Evolutionary conservation across 2,113 vertebrate species (phyloP).

Genomic region (Clarias batrachus): DNA sequence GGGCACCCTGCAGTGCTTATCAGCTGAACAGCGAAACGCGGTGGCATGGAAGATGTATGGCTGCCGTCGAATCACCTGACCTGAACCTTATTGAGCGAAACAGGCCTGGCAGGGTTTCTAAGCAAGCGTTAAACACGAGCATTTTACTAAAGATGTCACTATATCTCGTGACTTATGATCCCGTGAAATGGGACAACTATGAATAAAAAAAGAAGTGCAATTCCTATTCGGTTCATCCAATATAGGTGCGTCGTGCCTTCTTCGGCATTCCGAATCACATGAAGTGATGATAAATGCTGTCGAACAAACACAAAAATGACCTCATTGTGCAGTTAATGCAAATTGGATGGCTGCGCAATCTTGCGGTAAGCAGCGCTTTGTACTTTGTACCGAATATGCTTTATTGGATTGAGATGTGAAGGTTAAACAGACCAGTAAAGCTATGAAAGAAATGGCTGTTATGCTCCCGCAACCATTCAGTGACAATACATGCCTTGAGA

Average conservation of each 20-base stretch:
- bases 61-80: not conserved
- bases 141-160: not conserved
- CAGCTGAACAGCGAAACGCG: not conserved
- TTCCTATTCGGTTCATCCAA: not conserved
- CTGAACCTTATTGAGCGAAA: not conserved
- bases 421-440: constrained; percentile 9
- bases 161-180: constrained; percentile 9
- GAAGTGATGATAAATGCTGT: constrained; percentile 2
- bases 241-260: not conserved
- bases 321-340: constrained; percentile 26
- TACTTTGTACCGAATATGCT: constrained; percentile 12
- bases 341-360: constrained; percentile 16
- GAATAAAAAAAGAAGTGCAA: constrained; percentile 2
- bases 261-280: constrained; percentile 2
- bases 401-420: constrained; percentile 4
- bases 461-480: not conserved
- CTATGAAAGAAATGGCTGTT: constrained; percentile 2
- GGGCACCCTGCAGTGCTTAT: not conserved
- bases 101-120: not conserved
- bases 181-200: not conserved
- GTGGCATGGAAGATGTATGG: not conserved
- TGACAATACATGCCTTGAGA: constrained; percentile 14
- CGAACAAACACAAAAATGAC: constrained; percentile 3
- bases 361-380: constrained; percentile 20
- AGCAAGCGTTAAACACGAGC: not conserved